A percentile compares a stretch with the other conserved stretches of the same genome.
These are phyloP conservation scores for Teinopalpus imperialis DNA, from an alignment of 2,888 invertebrate genomes.

Conservation along the genomic window DNA sequence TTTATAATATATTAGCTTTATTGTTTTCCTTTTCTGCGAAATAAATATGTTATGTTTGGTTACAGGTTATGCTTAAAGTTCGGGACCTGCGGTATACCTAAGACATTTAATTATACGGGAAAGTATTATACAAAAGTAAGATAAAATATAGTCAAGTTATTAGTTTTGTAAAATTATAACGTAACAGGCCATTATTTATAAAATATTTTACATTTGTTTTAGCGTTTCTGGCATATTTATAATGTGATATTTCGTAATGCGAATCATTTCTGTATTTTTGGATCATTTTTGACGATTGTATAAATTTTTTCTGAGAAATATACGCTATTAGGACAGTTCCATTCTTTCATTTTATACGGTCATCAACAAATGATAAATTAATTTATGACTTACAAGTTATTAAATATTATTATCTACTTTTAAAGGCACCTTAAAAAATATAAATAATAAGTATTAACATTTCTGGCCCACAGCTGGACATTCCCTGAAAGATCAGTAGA, in stretches of 20 bases:
- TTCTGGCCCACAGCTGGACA: too few species aligned
- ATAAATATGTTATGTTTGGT: too few species aligned
- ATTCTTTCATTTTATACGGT: slow-evolving; percentile 37
- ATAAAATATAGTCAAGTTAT: slow-evolving; percentile 61
- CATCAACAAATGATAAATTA: too few species aligned
- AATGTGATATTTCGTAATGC: slow-evolving; percentile 75
- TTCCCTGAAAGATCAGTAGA: too few species aligned
- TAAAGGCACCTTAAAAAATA: too few species aligned
- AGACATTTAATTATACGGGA: slow-evolving; percentile 45
- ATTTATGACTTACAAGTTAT: too few species aligned
- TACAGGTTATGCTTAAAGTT: slow-evolving; percentile 22
- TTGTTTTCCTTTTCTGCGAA: too few species aligned
- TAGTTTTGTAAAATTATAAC: slow-evolving; percentile 62
- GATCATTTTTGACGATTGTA: slow-evolving; percentile 69
- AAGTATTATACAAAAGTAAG: slow-evolving; percentile 39
- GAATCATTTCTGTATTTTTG: slow-evolving; percentile 72
- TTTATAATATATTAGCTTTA: too few species aligned
- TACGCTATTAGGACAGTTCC: slow-evolving; percentile 57
- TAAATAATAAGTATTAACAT: too few species aligned
- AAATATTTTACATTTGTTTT: slow-evolving; percentile 73
- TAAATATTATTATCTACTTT: too few species aligned
- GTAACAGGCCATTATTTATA: slow-evolving; percentile 69
- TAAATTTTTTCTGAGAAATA: slow-evolving; percentile 74
- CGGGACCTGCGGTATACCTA: slow-evolving; percentile 26
- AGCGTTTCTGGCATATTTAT: slow-evolving; percentile 74